Evolutionary conservation across 2,797 vertebrate species (phyloP).

Genomic region (Chromis chromis): DNA sequence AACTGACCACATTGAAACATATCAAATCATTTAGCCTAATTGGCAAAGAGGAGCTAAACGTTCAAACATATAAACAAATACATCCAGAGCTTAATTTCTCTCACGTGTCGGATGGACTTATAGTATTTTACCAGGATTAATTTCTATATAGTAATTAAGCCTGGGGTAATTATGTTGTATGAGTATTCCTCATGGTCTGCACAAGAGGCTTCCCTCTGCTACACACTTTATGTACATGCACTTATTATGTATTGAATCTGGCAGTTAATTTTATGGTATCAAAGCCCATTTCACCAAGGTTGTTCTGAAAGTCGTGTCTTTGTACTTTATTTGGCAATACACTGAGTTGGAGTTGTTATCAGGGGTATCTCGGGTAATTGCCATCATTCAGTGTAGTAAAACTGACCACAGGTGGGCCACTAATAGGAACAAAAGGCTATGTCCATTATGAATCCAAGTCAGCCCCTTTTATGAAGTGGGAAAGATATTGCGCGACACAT

Average conservation of each 20-base stretch:
- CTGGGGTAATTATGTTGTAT: constrained; percentile 58
- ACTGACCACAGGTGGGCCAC: constrained; percentile 60
- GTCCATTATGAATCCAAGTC: constrained; percentile 65
- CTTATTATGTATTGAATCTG: constrained; percentile 76
- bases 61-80: constrained; percentile 46
- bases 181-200: constrained; percentile 58
- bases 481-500: constrained; percentile 57
- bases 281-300: constrained; percentile 78
- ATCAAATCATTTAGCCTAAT: constrained; percentile 40
- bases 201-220: constrained; percentile 62
- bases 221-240: constrained; percentile 67
- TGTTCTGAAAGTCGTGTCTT: constrained; percentile 60
- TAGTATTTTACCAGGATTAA: constrained; percentile 47
- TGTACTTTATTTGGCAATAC: constrained; percentile 50
- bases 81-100: constrained; percentile 22
- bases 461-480: constrained; percentile 58
- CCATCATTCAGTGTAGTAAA: constrained; percentile 58
- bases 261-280: constrained; percentile 80
- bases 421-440: constrained; percentile 70
- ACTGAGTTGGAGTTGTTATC: constrained; percentile 60
- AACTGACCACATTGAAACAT: constrained; percentile 19
- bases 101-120: constrained; percentile 18
- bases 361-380: constrained; percentile 62
- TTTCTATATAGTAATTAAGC: constrained; percentile 69
- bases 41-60: constrained; percentile 28